Base-by-base conservation (phyloP, 1,140 invertebrate species). In the Coboldia fuscipes region DNA sequence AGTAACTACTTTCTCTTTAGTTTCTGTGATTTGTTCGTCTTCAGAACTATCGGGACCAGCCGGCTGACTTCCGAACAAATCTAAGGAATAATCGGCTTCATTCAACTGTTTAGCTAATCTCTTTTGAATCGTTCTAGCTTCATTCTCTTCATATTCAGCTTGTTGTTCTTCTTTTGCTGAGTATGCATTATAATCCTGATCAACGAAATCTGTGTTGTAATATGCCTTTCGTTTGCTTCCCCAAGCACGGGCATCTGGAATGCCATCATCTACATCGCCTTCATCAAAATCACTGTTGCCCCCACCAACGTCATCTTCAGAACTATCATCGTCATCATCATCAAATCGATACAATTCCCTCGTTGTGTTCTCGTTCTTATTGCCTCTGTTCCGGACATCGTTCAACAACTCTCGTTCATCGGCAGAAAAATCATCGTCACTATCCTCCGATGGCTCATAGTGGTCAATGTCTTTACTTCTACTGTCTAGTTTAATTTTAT, bases 191-290 rank as follows among this genome's bases (percentile, higher is more conserved):
- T 77, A 84, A 59, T 89, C 83, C 42, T 74, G 65, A 61, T 89
- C 83, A 12, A 86, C 71, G 57, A 82, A 88, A 62, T 89, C 83
- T 1, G 84, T 81, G 28, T 74, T 72, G 55, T 86, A 88, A 54
- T 73, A 93, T 26, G 64, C 62, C 41, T 57, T 67, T 41, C 76
- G 77, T 38, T 76, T 76, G 43, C 70, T 72, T 9, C 86, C 85
- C 86, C 88, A 92, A 14, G 81, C 80, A 59, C 74, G 74, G 9
- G 66, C 63, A 53, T 85, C 67, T 5, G 81, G 81, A 27, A 88
- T 54, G 42, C 64, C 59, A 42, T 67, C 60, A 47, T 73, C 69
- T 41, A 71, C 66, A 40, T 72, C 70, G 34, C 68, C 61, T 0
- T 66, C 71, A 54, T 82, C 76, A 22, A 76, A 68, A 54, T 82